Evolutionary conservation across 1,140 invertebrate species (phyloP), one percentile per base, ranked within the genome.

Genomic region (Trichoplusia ni): DNA sequence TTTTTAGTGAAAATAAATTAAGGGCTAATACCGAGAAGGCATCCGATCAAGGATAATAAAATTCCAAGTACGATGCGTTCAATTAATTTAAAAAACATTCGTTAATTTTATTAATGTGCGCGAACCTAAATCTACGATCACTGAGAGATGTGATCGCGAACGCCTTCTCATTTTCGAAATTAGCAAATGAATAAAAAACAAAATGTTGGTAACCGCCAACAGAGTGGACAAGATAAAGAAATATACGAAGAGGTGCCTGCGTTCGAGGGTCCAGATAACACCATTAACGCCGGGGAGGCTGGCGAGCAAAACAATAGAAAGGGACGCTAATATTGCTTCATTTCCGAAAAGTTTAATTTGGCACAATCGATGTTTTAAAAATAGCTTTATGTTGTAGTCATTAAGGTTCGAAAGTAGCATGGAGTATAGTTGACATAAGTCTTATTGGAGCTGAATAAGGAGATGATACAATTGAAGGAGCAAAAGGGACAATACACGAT

Each of bases 161-260:
- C 69, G 77, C 82, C 84, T 84, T 85, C 85, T 90, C 86, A 87
- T 90, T 88, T 88, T 90, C 87, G 77, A 90, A 90, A 90, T 90
- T 90, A 87, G 87, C 85, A 88, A 88, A 90, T 83, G 83, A 82
- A 82, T 85, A 82, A 82, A 59, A 70, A 70, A 71, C 53, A 71
- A 77, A 74, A 60, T 59, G 21, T 42, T 62, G 65, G 49, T 58
- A 77, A 79, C 82, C 82, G 82, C 84, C 80, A 86, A 77, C 82
- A 78, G 81, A 84, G 81, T 63, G 71, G 81, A 86, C 85, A 88
- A 88, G 87, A 90, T 90, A 90, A 90, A 88, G 83, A 88, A 87
- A 90, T 90, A 90, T 90, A 88, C 87, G 71, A 73, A 88, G 82
- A 89, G 85, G 84, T 86, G 86, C 27, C 82, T 90, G 87, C 87